phyloP scores from a whole-genome alignment of 2,888 invertebrate genomes.

The Epinotia brunnichana region DNA sequence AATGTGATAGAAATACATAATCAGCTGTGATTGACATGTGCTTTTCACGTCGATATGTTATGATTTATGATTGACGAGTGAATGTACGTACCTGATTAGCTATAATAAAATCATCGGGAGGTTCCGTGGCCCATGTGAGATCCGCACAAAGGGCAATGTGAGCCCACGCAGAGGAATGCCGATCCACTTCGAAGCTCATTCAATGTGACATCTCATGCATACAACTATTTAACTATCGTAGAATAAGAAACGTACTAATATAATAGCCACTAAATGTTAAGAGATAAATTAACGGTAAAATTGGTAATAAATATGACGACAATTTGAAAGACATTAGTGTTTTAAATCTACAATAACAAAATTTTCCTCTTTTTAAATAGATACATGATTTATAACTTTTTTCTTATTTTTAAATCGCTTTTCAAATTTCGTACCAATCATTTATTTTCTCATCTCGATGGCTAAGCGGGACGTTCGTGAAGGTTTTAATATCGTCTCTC shows the following conservation, averaged over 20 bases:
- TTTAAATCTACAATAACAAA: constrained; percentile 81
- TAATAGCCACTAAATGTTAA: constrained; percentile 77
- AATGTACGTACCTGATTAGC: constrained; percentile 73
- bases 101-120: constrained; percentile 78
- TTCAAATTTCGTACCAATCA: constrained; percentile 75
- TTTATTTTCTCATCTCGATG: constrained; percentile 76
- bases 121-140: constrained; percentile 79
- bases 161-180: constrained; percentile 79
- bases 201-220: constrained; percentile 80
- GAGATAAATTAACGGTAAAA: constrained; percentile 78
- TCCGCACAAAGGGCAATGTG: constrained; percentile 82
- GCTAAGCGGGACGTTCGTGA: constrained; percentile 53
- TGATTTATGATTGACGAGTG: constrained; percentile 12
- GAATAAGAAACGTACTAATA: constrained; percentile 74
- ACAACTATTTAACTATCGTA: constrained; percentile 72
- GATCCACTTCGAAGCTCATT: constrained; percentile 83
- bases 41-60: constrained; percentile 21
- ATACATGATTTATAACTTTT: constrained; percentile 66
- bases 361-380: constrained; percentile 81
- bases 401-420: constrained; percentile 77
- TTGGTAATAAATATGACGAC: constrained; percentile 79
- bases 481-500: constrained; percentile 26
- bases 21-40: constrained; percentile 30
- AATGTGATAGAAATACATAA: not conserved
- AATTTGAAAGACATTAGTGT: constrained; percentile 80